A percentile compares a stretch with the other conserved stretches of the same genome.
phyloP scores from a whole-genome alignment of 2,797 vertebrate species.

The Anolis apletophallus region DNA sequence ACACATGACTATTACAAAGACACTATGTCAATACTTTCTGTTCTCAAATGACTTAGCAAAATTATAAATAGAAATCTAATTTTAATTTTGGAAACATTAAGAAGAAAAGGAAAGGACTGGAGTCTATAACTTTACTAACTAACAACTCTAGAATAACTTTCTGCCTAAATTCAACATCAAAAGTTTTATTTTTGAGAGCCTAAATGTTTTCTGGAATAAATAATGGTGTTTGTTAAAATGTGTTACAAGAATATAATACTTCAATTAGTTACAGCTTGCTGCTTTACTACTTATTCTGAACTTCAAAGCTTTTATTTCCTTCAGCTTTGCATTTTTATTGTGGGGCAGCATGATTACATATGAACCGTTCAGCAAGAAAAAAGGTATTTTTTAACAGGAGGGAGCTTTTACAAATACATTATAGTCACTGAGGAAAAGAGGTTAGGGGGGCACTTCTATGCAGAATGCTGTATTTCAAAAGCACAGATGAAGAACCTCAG shows the following conservation, averaged over 20 bases:
- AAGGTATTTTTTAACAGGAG: conserved; percentile 18
- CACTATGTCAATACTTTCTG: conserved; percentile 67
- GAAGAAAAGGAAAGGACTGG: conserved; percentile 44
- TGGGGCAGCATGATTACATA: conserved; percentile 21
- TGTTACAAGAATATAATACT: conserved; percentile 48
- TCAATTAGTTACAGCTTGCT: conserved; percentile 44
- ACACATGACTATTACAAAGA: conserved; percentile 85
- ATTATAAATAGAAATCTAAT: conserved; percentile 50
- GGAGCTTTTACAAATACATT: conserved; percentile 47
- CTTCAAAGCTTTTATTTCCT: conserved; percentile 63
- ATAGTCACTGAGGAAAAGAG: conserved; percentile 40
- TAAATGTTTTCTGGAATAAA: conserved; percentile 46
- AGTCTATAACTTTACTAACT: conserved; percentile 44
- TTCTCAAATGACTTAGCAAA: conserved; percentile 77
- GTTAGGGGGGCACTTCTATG: conserved; percentile 35
- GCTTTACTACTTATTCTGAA: conserved; percentile 48
- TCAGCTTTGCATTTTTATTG: conserved; percentile 47
- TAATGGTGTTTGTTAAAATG: conserved; percentile 5
- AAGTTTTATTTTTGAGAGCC: conserved; percentile 31
- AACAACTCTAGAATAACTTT: conserved; percentile 55
- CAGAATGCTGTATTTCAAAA: conserved; percentile 26
- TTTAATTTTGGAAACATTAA: conserved; percentile 42
- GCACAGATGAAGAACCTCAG: neutral
- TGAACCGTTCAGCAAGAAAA: conserved; percentile 32
- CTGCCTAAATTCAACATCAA: conserved; percentile 52